Evolutionary conservation across 2,888 invertebrate genomes (phyloP).

Genomic region (Poecilus cupreus): DNA sequence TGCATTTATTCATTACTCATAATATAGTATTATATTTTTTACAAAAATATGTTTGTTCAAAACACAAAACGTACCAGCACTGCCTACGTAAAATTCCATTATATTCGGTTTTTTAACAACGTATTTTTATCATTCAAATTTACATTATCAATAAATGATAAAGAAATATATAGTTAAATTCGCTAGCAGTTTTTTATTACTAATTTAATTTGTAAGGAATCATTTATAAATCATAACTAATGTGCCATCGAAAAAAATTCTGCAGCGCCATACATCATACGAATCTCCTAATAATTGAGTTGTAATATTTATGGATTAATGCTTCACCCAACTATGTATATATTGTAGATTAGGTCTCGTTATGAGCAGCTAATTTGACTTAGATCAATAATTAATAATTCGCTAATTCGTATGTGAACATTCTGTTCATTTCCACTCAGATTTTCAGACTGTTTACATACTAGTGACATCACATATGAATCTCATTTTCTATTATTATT

Average conservation of each 20-base stretch:
- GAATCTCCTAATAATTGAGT: conserved; percentile 18
- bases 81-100: conserved; percentile 50
- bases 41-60: conserved; percentile 29
- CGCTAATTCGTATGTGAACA: conserved; percentile 3
- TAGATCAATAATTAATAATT: conserved; percentile 26
- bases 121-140: not conserved
- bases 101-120: not conserved
- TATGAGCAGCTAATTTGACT: conserved; percentile 53
- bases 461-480: conserved; percentile 26
- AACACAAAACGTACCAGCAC: conserved; percentile 46
- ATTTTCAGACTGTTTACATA: conserved; percentile 34
- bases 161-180: not conserved
- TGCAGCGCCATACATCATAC: conserved; percentile 48
- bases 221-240: not conserved
- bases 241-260: conserved; percentile 48
- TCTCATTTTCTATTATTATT: conserved; percentile 14
- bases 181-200: not conserved
- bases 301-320: conserved; percentile 36
- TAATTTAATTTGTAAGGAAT: not conserved
- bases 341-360: conserved; percentile 50
- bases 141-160: not conserved
- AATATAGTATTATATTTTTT: conserved; percentile 40
- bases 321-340: conserved; percentile 57
- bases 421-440: conserved; percentile 32
- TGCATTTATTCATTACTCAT: conserved; percentile 39